Conservation (phyloP, 2,888 invertebrate species). For the Plagiodera versicolora region DNA sequence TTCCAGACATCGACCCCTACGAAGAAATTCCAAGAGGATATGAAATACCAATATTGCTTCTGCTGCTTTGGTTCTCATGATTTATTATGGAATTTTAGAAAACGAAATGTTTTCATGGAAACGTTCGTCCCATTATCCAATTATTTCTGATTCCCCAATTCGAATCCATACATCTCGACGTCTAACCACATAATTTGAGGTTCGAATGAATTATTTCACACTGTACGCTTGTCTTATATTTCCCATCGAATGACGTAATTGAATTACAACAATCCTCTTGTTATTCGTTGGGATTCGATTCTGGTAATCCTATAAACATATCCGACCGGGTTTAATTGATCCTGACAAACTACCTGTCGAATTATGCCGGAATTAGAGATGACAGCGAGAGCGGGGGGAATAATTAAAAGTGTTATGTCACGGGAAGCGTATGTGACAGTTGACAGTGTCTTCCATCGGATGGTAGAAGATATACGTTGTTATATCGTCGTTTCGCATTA, state of each 20-base stretch:
- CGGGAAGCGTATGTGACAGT: not conserved
- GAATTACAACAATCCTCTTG: not conserved
- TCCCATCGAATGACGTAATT: not conserved
- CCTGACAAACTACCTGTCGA: constrained; percentile 15
- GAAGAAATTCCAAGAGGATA: not conserved
- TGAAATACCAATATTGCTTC: too few relatives aligned
- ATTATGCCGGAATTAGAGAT: not conserved
- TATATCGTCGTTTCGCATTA: too few relatives aligned
- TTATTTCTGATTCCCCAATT: too few relatives aligned
- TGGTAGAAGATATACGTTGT: not conserved
- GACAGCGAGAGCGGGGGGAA: not conserved
- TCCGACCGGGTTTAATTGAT: constrained; percentile 14
- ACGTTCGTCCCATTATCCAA: too few relatives aligned
- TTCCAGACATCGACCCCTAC: not conserved
- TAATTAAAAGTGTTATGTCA: not conserved
- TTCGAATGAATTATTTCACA: not conserved
- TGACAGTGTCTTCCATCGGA: not conserved
- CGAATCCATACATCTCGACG: too few relatives aligned
- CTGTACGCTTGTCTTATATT: not conserved
- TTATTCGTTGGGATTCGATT: constrained; percentile 8
- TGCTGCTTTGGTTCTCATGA: too few relatives aligned
- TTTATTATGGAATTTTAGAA: too few relatives aligned
- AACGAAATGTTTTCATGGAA: too few relatives aligned
- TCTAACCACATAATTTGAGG: too few relatives aligned
- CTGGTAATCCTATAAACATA: constrained; percentile 11